These are phyloP conservation scores for Hydrozoanthus gracilis DNA, from an alignment of 92 coral and sea anemone genomes.

Conservation along the genomic window DNA sequence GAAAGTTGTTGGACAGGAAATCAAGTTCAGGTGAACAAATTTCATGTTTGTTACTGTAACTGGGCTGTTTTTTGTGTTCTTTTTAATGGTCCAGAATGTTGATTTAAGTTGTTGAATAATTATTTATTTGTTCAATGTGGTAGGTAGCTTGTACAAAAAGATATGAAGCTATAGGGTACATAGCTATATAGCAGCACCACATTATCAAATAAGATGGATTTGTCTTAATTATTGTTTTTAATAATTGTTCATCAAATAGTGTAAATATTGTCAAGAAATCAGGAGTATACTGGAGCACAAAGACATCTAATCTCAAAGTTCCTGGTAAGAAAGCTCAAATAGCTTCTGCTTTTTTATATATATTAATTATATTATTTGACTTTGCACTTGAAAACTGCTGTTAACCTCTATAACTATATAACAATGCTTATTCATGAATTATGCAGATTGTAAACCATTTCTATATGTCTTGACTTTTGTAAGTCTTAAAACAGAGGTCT, in stretches of 20 bases:
- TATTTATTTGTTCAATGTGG: neutral
- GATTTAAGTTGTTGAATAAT: neutral
- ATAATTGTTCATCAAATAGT: neutral
- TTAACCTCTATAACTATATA: too few species aligned
- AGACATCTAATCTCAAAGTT: neutral
- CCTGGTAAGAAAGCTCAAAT: neutral
- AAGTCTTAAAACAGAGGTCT: too few species aligned
- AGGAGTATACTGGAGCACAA: neutral
- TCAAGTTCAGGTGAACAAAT: constrained; percentile 29
- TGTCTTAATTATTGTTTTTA: neutral
- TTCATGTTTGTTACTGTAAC: neutral
- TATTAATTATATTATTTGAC: too few species aligned
- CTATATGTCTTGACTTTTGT: too few species aligned
- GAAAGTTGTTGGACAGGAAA: constrained; percentile 3
- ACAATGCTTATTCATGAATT: too few species aligned
- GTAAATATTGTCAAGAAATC: constrained; percentile 5
- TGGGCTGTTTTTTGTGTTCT: neutral
- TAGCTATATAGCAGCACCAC: too few species aligned
- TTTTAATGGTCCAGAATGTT: neutral
- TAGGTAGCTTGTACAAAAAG: neutral
- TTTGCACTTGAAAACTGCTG: too few species aligned
- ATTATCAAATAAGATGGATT: too few species aligned
- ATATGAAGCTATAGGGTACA: too few species aligned
- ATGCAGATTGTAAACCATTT: too few species aligned
- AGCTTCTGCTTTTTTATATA: too few species aligned